Conservation (phyloP, 2,797 vertebrate species). For the Girardinus metallicus region DNA sequence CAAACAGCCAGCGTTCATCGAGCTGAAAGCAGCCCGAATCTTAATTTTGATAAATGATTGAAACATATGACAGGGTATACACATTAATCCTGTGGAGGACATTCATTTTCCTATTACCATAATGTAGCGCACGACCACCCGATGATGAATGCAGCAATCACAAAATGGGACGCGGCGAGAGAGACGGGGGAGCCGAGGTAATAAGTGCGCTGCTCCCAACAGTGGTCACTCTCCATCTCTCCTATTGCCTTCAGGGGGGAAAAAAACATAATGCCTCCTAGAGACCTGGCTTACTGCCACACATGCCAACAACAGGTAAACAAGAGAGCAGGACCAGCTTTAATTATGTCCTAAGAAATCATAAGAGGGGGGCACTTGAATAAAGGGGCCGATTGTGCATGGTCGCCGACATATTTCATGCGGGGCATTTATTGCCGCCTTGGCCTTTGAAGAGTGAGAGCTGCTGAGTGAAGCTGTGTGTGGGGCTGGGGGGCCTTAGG, state of each 20-base stretch:
- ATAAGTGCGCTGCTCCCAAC: constrained; percentile 74
- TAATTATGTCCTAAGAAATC: constrained; percentile 49
- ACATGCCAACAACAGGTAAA: constrained; percentile 53
- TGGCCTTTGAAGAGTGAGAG: constrained; percentile 77
- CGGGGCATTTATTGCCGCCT: constrained; percentile 71
- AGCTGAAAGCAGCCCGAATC: constrained; percentile 68
- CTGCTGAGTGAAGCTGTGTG: constrained; percentile 62
- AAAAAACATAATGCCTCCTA: constrained; percentile 20
- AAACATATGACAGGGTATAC: constrained; percentile 81
- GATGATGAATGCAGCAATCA: constrained; percentile 84
- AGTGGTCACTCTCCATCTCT: constrained; percentile 62
- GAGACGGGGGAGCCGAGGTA: constrained; percentile 74
- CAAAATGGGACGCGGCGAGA: constrained; percentile 77
- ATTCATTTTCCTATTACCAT: constrained; percentile 84
- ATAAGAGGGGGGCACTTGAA: constrained; percentile 54
- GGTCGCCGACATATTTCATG: constrained; percentile 73
- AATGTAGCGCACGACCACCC: constrained; percentile 75
- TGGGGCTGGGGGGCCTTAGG: constrained; percentile 31
- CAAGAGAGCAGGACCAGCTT: constrained; percentile 33
- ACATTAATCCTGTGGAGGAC: constrained; percentile 82
- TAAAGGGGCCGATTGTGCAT: constrained; percentile 73
- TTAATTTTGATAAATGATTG: constrained; percentile 84
- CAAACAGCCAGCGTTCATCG: constrained; percentile 53
- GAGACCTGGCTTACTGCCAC: constrained; percentile 27
- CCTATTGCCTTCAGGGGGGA: constrained; percentile 15